These are phyloP conservation scores for Miltochrista miniata DNA, from an alignment of 2,888 invertebrate species.

Conservation along the genomic window DNA sequence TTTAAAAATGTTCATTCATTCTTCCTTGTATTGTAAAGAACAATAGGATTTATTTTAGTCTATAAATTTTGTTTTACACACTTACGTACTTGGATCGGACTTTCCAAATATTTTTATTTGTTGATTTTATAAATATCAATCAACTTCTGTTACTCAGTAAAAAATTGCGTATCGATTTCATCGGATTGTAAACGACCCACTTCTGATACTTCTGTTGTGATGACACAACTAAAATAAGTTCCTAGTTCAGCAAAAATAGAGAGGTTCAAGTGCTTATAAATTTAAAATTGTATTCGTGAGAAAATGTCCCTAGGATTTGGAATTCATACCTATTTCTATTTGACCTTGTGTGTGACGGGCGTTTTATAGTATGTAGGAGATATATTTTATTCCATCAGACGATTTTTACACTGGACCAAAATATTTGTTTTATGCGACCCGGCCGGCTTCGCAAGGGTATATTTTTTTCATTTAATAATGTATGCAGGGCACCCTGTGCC, in stretches of 20 bases:
- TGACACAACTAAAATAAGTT: background rate
- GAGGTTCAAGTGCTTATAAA: background rate
- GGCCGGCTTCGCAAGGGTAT: too few species aligned
- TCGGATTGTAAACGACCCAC: constrained; percentile 2
- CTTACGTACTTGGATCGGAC: background rate
- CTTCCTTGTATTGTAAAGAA: background rate
- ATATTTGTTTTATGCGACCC: too few species aligned
- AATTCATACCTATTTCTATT: too few species aligned
- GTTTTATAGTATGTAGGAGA: too few species aligned
- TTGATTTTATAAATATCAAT: background rate
- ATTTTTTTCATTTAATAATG: too few species aligned
- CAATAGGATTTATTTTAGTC: constrained; percentile 1
- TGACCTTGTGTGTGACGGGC: too few species aligned
- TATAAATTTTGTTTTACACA: constrained; percentile 4
- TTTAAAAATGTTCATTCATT: constrained; percentile 3
- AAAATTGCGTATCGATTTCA: constrained; percentile 26
- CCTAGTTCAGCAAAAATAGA: background rate
- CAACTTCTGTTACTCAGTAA: background rate
- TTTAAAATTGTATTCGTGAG: background rate
- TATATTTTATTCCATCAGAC: too few species aligned
- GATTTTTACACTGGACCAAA: too few species aligned
- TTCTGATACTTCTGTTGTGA: background rate
- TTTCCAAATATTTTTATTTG: background rate
- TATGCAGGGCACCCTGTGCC: too few species aligned
- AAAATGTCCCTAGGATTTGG: too few species aligned